These are phyloP conservation scores for Dasypogon diadema DNA, from an alignment of 2,888 invertebrate species.

Conservation along the genomic window DNA sequence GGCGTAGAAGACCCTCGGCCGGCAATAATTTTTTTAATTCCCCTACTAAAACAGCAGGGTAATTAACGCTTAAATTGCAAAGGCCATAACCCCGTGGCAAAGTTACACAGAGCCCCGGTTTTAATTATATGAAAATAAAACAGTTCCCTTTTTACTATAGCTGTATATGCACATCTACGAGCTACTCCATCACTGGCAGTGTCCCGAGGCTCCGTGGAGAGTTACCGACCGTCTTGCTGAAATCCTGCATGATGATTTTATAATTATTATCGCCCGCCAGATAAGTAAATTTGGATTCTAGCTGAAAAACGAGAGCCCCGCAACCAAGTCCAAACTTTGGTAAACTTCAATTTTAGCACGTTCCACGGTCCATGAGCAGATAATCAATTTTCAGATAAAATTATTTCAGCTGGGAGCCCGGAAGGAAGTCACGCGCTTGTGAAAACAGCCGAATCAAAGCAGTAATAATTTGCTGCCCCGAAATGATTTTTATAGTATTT, in stretches of 20 bases:
- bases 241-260: conserved; percentile 33
- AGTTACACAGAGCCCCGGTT: conserved; percentile 23
- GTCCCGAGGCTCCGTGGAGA: conserved; percentile 1
- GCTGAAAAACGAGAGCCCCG: neutral
- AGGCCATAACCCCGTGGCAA: conserved; percentile 33
- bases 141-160: neutral
- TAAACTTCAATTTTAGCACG: conserved; percentile 8
- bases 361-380: neutral
- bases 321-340: neutral
- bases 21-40: conserved; percentile 33
- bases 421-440: conserved; percentile 3
- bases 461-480: too few species aligned
- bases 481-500: neutral
- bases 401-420: neutral
- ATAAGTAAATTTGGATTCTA: conserved; percentile 29
- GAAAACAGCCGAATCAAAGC: neutral
- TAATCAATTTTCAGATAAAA: neutral
- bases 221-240: conserved; percentile 2
- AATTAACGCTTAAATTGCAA: conserved; percentile 46
- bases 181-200: neutral
- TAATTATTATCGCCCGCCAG: conserved; percentile 30
- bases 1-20: conserved; percentile 17
- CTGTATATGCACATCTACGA: neutral
- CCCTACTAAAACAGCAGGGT: conserved; percentile 7
- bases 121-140: conserved; percentile 47